These are phyloP conservation scores for Cyprinodon brontotheroides DNA, from an alignment of 2,113 vertebrate species.

Conservation along the genomic window DNA sequence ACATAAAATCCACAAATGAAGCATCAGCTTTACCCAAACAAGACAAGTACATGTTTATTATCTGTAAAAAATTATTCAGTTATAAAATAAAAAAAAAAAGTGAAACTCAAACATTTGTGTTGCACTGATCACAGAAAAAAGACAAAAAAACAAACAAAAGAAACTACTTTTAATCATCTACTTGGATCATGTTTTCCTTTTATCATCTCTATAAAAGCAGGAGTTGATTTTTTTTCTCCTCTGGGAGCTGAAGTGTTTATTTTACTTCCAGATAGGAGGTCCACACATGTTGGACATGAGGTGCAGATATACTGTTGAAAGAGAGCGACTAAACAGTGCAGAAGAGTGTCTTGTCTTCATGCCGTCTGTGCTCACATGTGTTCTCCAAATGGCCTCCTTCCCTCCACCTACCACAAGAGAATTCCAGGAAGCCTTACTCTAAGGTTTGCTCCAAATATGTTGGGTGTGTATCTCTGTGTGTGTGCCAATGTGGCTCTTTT, in stretches of 20 bases:
- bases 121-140: not conserved
- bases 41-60: conserved; percentile 32
- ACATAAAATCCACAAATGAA: conserved; percentile 5
- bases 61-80: conserved; percentile 26
- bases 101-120: conserved; percentile 8
- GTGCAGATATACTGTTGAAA: conserved; percentile 55
- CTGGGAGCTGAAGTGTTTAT: conserved; percentile 42
- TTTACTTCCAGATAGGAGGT: conserved; percentile 40
- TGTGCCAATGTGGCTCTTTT: conserved; percentile 36
- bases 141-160: no score
- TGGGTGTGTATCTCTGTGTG: conserved; percentile 29
- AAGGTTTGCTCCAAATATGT: conserved; percentile 57
- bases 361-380: conserved; percentile 65
- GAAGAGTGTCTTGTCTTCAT: conserved; percentile 50
- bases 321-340: conserved; percentile 26
- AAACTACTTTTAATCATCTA: no score
- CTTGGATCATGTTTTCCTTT: not conserved
- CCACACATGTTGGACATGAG: conserved; percentile 44
- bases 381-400: conserved; percentile 65
- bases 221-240: conserved; percentile 24
- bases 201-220: not conserved
- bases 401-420: conserved; percentile 62
- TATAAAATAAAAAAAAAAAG: conserved; percentile 16
- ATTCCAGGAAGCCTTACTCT: conserved; percentile 65
- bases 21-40: conserved; percentile 18